Conservation (phyloP, 2,113 vertebrate species). For the Bufo bufo region DNA sequence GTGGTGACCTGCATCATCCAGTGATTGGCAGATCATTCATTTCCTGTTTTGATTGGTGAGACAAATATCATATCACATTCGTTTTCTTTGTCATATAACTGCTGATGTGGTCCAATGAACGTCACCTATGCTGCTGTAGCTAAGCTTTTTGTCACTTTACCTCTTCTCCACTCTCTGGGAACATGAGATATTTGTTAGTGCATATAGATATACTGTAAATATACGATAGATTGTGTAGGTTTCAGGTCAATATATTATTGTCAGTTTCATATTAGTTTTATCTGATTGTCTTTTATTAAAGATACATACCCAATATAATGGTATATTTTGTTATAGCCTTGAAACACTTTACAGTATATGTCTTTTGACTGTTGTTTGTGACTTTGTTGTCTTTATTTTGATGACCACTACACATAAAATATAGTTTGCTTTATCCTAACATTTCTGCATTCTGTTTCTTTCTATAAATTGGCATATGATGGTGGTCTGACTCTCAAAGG, state of each 20-base stretch:
- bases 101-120: background rate
- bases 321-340: background rate
- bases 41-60: no score
- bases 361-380: background rate
- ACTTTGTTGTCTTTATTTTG: background rate
- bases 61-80: no score
- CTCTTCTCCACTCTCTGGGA: background rate
- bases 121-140: background rate
- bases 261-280: background rate
- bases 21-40: no score
- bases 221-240: background rate
- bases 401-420: background rate
- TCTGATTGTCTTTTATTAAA: background rate
- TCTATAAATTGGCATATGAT: background rate
- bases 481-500: background rate
- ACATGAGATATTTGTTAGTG: background rate
- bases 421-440: no score
- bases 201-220: background rate
- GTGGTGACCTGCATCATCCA: no score
- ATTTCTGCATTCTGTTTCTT: background rate
- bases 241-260: slow-evolving; percentile 2
- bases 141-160: background rate
- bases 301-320: background rate
- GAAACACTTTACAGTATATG: background rate
- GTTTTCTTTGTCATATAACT: background rate